A percentile compares a stretch with the other conserved stretches of the same genome.
These are phyloP conservation scores for Blastobasis lacticolella DNA, from an alignment of 2,888 invertebrate genomes.

Conservation along the genomic window DNA sequence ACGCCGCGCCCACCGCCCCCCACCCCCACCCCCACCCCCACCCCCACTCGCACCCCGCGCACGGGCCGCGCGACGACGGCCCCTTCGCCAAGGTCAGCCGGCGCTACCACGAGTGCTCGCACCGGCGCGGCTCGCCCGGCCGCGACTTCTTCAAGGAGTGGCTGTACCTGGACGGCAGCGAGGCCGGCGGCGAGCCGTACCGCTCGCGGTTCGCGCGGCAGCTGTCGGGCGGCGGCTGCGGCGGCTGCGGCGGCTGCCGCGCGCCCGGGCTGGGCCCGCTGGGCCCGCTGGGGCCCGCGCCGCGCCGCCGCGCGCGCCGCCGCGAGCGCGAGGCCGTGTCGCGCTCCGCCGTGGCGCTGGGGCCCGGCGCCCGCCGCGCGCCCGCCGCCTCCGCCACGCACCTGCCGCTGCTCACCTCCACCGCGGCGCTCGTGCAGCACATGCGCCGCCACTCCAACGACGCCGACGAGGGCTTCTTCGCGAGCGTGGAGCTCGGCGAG, in stretches of 20 bases:
- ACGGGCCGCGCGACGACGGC: conserved; percentile 59
- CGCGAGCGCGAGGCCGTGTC: conserved; percentile 59
- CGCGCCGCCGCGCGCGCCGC: conserved; percentile 55
- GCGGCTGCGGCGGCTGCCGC: conserved; percentile 65
- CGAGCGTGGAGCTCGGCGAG: conserved; percentile 67
- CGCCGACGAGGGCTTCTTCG: conserved; percentile 74
- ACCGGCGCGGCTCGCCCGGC: conserved; percentile 47
- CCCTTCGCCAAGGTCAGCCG: conserved; percentile 63
- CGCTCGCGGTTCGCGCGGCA: conserved; percentile 71
- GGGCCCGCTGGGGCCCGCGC: conserved; percentile 39
- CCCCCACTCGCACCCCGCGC: conserved; percentile 45
- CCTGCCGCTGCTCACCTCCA: conserved; percentile 66
- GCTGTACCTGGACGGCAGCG: conserved; percentile 56
- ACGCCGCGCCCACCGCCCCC: conserved; percentile 39
- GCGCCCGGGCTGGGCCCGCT: conserved; percentile 28
- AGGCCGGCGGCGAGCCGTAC: conserved; percentile 60
- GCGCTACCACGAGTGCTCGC: conserved; percentile 56
- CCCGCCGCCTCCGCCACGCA: conserved; percentile 76
- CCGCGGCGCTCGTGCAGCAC: conserved; percentile 64
- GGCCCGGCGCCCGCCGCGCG: conserved; percentile 51
- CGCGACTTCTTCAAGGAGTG: conserved; percentile 66
- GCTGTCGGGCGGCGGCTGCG: conserved; percentile 68
- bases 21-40: conserved; percentile 39
- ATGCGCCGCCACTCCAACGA: conserved; percentile 77
- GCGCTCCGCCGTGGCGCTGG: conserved; percentile 64